Base-by-base conservation (phyloP, 1,140 invertebrate genomes). In the Epicauta chinensis region DNA sequence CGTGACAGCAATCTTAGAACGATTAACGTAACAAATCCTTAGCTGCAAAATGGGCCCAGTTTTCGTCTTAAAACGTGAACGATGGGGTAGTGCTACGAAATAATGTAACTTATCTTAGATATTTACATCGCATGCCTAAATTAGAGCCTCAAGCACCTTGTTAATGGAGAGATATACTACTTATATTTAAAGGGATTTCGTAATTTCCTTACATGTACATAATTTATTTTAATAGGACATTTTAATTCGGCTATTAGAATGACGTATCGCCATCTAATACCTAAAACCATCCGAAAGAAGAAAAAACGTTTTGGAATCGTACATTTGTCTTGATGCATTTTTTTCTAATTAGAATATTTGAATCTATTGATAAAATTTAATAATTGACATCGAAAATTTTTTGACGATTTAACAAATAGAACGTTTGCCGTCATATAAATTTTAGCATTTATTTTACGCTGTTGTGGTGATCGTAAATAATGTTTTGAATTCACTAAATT, bases 111-210 rank as follows among this genome's bases (percentile, higher is more conserved):
- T 53, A 49, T 57, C 49, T 40, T 58, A 56, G 54, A 56, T 56
- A 56, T 56, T 56, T 56, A 56, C 54, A 56, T 56, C 46, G 48
- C 54, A 51, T 47, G 54, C 43, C 39, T 50, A 55, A 55, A 55
- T 56, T 56, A 51, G 37, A 47, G 43, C 54, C 54, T 43, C 17
- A 51, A 56, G 55, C 55, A 49, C 55, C 50, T 53, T 56, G 55
- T 56, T 56, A 56, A 56, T 56, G 55, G 55, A 52, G 55, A 56
- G 45, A 54, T 54, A 53, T 56, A 56, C 50, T 53, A 53, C 50
- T 53, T 53, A 56, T 56, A 56, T 56, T 56, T 53, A 56, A 56
- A 13, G 41, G 55, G 55, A 56, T 56, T 56, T 56, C 43, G 55
- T 56, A 56, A 56, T 56, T 56, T 56, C 55, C 50, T 53, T 50